These are phyloP conservation scores for Pavo muticus DNA, from an alignment of 2,113 vertebrate genomes.

Conservation along the genomic window DNA sequence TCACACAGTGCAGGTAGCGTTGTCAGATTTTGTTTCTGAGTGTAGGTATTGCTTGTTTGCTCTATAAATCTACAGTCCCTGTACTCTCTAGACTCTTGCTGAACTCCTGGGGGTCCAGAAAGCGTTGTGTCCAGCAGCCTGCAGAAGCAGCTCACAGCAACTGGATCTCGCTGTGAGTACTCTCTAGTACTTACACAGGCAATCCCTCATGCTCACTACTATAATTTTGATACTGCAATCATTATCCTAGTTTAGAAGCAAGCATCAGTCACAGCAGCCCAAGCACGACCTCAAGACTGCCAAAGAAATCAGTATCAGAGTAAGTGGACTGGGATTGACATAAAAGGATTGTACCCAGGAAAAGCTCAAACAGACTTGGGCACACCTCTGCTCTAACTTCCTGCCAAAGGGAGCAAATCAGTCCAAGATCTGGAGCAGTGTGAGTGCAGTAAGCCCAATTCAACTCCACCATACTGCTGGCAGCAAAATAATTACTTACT, in stretches of 20 bases:
- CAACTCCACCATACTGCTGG: neutral
- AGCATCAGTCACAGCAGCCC: neutral
- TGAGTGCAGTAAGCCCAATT: neutral
- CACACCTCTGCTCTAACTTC: neutral
- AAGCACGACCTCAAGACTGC: neutral
- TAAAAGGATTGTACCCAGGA: neutral
- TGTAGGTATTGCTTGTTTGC: neutral
- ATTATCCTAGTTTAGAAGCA: neutral
- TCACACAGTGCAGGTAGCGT: neutral
- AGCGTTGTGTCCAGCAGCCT: neutral
- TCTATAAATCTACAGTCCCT: neutral
- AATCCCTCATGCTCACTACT: too few relatives aligned
- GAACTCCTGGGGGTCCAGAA: neutral
- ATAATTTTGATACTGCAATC: neutral
- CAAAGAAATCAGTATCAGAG: neutral
- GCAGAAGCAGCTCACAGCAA: neutral
- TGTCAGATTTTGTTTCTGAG: neutral
- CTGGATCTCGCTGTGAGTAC: neutral
- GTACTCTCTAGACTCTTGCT: neutral
- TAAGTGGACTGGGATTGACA: neutral
- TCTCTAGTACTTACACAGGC: neutral
- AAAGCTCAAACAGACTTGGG: neutral
- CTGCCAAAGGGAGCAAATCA: neutral
- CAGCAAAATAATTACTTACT: neutral
- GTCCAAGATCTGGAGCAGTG: neutral